Evolutionary conservation across 2,888 invertebrate species (phyloP).

Genomic region (Pristionchus mayeri): DNA sequence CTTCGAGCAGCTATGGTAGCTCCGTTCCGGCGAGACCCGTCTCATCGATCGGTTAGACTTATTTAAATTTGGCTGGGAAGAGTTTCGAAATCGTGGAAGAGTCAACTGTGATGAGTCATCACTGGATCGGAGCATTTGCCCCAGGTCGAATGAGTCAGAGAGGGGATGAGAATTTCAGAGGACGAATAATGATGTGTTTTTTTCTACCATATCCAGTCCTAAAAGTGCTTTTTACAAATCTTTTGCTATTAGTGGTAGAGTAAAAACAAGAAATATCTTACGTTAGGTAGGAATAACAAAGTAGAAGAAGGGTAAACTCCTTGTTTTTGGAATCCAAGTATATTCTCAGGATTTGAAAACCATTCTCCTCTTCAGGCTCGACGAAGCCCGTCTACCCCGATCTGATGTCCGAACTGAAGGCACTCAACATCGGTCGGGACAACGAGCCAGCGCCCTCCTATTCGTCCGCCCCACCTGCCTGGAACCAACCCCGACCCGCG

Average conservation of each 20-base stretch:
- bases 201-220: too few relatives aligned
- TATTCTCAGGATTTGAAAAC: too few relatives aligned
- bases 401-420: constrained; percentile 40
- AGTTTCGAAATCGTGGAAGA: neutral
- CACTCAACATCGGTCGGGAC: constrained; percentile 34
- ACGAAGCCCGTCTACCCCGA: constrained; percentile 34
- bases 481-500: constrained; percentile 48
- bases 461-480: constrained; percentile 7
- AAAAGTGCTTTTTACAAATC: too few relatives aligned
- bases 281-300: too few relatives aligned
- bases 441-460: constrained; percentile 37
- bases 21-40: neutral
- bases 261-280: too few relatives aligned
- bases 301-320: too few relatives aligned
- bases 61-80: neutral
- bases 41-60: neutral
- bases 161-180: too few relatives aligned
- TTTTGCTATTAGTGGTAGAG: too few relatives aligned
- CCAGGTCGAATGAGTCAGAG: neutral
- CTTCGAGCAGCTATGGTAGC: neutral
- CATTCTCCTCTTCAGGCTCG: neutral
- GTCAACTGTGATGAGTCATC: constrained; percentile 18
- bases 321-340: too few relatives aligned
- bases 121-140: neutral
- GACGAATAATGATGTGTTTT: too few relatives aligned